Evolutionary conservation across 2,797 vertebrate genomes (phyloP).

Genomic region (Aythya fuligula): DNA sequence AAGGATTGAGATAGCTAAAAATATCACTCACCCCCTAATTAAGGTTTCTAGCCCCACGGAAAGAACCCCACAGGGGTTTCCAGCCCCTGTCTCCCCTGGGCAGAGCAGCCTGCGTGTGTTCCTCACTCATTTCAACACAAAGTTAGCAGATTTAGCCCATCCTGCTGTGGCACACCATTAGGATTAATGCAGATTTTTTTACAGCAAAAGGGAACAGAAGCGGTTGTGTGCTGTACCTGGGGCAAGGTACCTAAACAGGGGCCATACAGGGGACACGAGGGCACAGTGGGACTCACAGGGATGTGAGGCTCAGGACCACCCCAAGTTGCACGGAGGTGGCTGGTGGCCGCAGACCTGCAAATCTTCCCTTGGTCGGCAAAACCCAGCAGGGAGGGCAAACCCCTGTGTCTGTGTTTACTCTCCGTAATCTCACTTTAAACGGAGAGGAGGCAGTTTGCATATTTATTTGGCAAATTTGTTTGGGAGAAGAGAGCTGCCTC

Average conservation of each 20-base stretch:
- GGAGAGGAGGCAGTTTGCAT: background rate
- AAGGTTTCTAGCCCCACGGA: background rate
- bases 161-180: rapidly evolving
- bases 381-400: background rate
- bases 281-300: background rate
- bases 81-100: background rate
- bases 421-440: rapidly evolving
- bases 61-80: no score
- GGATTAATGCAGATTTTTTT: background rate
- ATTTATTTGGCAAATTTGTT: background rate
- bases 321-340: rapidly evolving
- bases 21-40: background rate
- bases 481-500: background rate
- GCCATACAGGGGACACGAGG: background rate
- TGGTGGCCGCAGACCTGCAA: background rate
- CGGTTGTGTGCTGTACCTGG: background rate
- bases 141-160: background rate
- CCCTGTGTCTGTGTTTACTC: background rate
- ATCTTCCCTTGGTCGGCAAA: background rate
- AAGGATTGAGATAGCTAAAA: background rate
- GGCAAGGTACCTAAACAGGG: background rate
- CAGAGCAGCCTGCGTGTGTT: background rate
- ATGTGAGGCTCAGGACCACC: background rate
- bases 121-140: background rate
- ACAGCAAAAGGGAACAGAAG: background rate